Conservation (phyloP, 2,797 vertebrate genomes). For the Leucoraja ocellata region DNA sequence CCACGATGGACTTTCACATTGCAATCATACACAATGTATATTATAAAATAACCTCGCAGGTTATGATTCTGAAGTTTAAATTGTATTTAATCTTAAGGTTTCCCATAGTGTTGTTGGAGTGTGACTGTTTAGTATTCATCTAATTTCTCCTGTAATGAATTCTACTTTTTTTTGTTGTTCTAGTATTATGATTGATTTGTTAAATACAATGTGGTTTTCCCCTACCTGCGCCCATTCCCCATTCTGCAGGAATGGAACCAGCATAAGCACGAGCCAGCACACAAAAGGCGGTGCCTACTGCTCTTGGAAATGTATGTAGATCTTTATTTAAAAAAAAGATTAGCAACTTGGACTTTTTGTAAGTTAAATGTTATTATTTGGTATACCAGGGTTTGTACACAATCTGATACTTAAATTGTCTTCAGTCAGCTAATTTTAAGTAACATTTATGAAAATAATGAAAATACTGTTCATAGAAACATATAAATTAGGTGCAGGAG, state of each 20-base stretch:
- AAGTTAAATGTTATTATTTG: neutral
- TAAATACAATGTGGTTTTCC: neutral
- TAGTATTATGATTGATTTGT: neutral
- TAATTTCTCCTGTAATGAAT: neutral
- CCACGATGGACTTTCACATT: neutral
- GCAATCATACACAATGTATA: neutral
- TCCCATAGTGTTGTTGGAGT: neutral
- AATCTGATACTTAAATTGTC: neutral
- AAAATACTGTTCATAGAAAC: neutral
- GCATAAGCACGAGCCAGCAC: constrained; percentile 31
- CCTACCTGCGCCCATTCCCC: too few relatives aligned
- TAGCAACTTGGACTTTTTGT: neutral
- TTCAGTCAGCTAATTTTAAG: neutral
- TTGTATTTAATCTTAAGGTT: neutral
- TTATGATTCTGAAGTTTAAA: neutral
- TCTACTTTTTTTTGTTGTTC: neutral
- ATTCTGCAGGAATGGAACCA: constrained; percentile 24
- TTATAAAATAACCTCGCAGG: neutral
- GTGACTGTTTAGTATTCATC: neutral
- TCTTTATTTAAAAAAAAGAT: constrained; percentile 24
- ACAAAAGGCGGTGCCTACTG: constrained; percentile 25
- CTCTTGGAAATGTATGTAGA: constrained; percentile 36
- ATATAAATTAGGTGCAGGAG: too few relatives aligned
- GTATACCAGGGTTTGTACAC: neutral
- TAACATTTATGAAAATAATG: neutral